A percentile compares a stretch with the other conserved stretches of the same genome.
These are phyloP conservation scores for Steromphala cineraria DNA, from an alignment of 2,888 invertebrate genomes.

Conservation along the genomic window DNA sequence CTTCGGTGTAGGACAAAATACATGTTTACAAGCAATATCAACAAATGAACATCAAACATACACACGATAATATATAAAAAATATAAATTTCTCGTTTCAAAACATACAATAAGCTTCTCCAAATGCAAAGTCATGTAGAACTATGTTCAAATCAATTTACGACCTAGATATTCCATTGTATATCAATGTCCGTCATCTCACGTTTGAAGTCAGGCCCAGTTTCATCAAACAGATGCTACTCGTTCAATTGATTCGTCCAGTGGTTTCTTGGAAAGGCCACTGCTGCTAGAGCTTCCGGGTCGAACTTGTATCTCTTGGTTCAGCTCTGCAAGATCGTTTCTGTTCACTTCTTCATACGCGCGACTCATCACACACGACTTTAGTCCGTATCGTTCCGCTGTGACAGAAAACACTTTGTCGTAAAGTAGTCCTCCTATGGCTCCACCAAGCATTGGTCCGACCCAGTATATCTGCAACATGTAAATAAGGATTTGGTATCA, in stretches of 20 bases:
- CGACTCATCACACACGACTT: conserved; percentile 4
- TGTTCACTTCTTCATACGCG: conserved; percentile 10
- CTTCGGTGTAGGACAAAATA: too few relatives aligned
- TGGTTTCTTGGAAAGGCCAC: neutral
- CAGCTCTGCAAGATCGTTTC: neutral
- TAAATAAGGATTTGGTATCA: too few relatives aligned
- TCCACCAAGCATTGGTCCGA: conserved; percentile 52
- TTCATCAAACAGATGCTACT: neutral
- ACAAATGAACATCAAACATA: too few relatives aligned
- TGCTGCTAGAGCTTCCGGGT: neutral
- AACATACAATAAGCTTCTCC: too few relatives aligned
- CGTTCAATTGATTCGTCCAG: neutral
- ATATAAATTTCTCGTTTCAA: too few relatives aligned
- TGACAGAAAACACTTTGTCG: conserved; percentile 47
- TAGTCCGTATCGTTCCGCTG: neutral
- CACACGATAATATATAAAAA: too few relatives aligned
- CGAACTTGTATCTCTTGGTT: neutral
- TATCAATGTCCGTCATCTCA: too few relatives aligned
- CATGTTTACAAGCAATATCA: too few relatives aligned
- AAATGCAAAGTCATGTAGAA: too few relatives aligned
- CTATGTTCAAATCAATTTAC: too few relatives aligned
- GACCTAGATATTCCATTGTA: too few relatives aligned
- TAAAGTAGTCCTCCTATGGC: conserved; percentile 48
- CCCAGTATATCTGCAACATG: conserved; percentile 53
- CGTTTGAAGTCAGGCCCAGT: too few relatives aligned